Base-by-base conservation (phyloP, 1,140 invertebrate species). In the Holcopasites calliopsidis region DNA sequence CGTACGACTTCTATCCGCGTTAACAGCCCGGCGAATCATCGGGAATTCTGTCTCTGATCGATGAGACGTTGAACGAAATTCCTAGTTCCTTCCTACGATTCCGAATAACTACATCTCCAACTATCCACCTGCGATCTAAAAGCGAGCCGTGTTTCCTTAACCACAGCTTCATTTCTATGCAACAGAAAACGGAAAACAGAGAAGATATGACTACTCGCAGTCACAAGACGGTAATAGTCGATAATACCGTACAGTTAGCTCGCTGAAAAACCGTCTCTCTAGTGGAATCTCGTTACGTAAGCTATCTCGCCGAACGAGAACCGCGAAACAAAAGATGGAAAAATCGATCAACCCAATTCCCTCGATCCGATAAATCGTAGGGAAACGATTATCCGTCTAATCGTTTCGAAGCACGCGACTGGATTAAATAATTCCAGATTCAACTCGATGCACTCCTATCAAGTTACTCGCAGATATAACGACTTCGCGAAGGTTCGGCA, bases 11-110 rank as follows among this genome's bases (percentile, higher is more conserved):
- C 80, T 77, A 64, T 23, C 52, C 40, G 47, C 57, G 77, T 83
- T 84, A 84, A 83, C 73, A 64, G 83, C 77, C 80, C 80, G 77
- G 82, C 77, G 83, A 84, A 84, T 83, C 83, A 83, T 66, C 52
- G 54, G 54, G 66, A 79, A 74, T 83, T 84, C 77, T 66, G 76
- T 84, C 74, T 70, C 64, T 58, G 64, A 84, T 83, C 79, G 73
- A 83, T 65, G 50, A 68, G n/a, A 26, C 57, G 11, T 28, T 16
- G 23, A 21, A 26, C 18, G 16, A 11, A 28, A 62, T n/a, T 26
- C 44, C 40, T n/a, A 40, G 3, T 42, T 62, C 21, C 47, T 23
- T 13, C 8, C 0, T 3, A n/a, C 60, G 26, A 64, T 8, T 60
- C 23, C 13, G 33, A 35, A 38, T 23, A 58, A 33, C 13, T 35